Evolutionary conservation across 2,797 vertebrate species (phyloP), one percentile per base, ranked within the genome.

Genomic region (Rhynchotus rufescens): DNA sequence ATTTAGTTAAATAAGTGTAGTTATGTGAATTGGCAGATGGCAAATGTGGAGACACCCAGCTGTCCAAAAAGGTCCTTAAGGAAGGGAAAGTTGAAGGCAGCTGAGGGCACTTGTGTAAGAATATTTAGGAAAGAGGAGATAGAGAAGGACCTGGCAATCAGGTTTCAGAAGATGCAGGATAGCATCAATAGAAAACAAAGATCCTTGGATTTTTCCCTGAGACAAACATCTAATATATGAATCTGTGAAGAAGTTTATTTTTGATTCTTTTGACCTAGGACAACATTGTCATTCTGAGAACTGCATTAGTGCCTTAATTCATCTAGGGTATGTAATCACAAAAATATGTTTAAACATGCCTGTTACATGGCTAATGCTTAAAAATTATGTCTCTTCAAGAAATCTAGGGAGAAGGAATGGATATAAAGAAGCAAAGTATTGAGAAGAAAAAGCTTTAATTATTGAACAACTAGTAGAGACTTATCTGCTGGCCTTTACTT

Each of bases 401-500:
- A 84, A 88, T 26, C 25, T n/a, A 11, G 10, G 25, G 19, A 84
- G 51, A 68, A 78, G 62, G 26, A 80, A 34, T 32, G 54, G 75
- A 64, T 23, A 32, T 40, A 34, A 74, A 44, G 61, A 30, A 42
- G 32, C 26, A 23, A 49, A 49, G 22, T 42, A 57, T 57, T 4
- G 0, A 40, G 74, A 65, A 79, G 52, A 38, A 57, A 69, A 49
- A 30, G 19, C 51, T 75, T 86, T 76, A 75, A 72, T 82, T 74
- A 64, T 38, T 49, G 32, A 79, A 74, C 2, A 25, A 9, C 4
- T 16, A 38, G 36, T 62, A 64, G 36, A 86, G 66, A 79, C 47
- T 87, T 79, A 88, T 69, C 73, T 84, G 38, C 65, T 89, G 74
- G 49, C 42, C 36, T 93, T 89, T 79, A 38, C 60, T 81, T 62